phyloP scores from a whole-genome alignment of 2,797 vertebrate genomes.

The Steatocranus sp. region DNA sequence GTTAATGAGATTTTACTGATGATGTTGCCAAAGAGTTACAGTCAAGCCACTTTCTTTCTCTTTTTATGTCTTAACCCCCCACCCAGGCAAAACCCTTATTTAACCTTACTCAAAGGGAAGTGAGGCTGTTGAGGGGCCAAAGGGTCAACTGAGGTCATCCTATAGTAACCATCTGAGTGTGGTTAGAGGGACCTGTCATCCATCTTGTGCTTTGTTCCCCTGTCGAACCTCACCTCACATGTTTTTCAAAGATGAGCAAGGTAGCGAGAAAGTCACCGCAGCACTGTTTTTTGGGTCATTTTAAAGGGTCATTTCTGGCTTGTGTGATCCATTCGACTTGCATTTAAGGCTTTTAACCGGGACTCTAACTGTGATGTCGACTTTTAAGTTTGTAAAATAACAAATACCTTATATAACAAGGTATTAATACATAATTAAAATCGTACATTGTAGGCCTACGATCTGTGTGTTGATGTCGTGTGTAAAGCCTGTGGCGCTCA shows the following conservation, averaged over 20 bases:
- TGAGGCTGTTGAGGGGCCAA: constrained; percentile 66
- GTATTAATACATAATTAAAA: background rate
- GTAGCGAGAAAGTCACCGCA: constrained; percentile 14
- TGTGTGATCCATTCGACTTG: background rate
- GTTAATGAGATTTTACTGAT: background rate
- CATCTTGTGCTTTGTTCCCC: constrained; percentile 52
- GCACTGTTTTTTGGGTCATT: background rate
- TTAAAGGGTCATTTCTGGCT: background rate
- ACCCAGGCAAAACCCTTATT: constrained; percentile 45
- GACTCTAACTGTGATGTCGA: background rate
- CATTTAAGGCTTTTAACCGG: background rate
- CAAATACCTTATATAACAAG: background rate
- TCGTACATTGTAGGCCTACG: background rate
- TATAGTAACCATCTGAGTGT: constrained; percentile 50
- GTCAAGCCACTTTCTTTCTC: constrained; percentile 41
- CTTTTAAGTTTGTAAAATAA: background rate
- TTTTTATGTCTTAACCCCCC: constrained; percentile 35
- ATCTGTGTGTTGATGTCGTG: background rate
- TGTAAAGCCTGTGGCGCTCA: background rate
- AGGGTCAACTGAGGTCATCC: constrained; percentile 73
- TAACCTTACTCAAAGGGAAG: constrained; percentile 66
- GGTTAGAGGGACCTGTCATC: constrained; percentile 48
- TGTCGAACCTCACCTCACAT: constrained; percentile 37
- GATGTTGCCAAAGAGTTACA: constrained; percentile 28
- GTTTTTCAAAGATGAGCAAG: constrained; percentile 7